A percentile compares a stretch with the other conserved stretches of the same genome.
These are phyloP conservation scores for Xanthostigma xanthostigma DNA, from an alignment of 2,888 invertebrate genomes.

Conservation along the genomic window DNA sequence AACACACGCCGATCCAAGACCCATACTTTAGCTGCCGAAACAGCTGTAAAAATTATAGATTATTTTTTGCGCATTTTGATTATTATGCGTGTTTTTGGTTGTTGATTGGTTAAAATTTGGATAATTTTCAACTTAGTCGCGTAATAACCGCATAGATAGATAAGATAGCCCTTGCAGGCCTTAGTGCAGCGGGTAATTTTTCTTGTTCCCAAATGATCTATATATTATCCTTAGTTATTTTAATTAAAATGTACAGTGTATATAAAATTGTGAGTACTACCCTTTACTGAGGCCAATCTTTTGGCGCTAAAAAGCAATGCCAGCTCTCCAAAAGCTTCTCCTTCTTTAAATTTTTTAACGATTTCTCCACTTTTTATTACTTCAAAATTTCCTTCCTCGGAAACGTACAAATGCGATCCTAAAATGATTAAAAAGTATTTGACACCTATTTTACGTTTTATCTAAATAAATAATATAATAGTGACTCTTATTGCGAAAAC, in stretches of 20 bases:
- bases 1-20: slow-evolving; percentile 73
- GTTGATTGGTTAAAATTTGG: too few relatives aligned
- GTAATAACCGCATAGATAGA: too few relatives aligned
- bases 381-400: slow-evolving; percentile 73
- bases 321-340: slow-evolving; percentile 78
- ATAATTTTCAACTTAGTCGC: too few relatives aligned
- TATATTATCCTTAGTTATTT: too few relatives aligned
- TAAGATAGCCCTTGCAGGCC: too few relatives aligned
- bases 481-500: too few relatives aligned
- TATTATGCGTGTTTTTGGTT: too few relatives aligned
- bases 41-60: slow-evolving; percentile 32
- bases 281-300: slow-evolving; percentile 72
- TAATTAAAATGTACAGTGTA: too few relatives aligned
- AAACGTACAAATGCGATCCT: slow-evolving; percentile 72
- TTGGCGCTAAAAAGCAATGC: slow-evolving; percentile 90
- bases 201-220: too few relatives aligned
- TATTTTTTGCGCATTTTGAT: not conserved
- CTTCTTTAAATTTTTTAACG: slow-evolving; percentile 65
- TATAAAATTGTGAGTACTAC: slow-evolving; percentile 30
- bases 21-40: slow-evolving; percentile 72
- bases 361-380: slow-evolving; percentile 69
- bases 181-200: too few relatives aligned
- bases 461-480: too few relatives aligned
- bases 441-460: not conserved
- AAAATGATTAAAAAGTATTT: not conserved